Base-by-base conservation (phyloP, 2,888 invertebrate species). In the Sclerodermus sp. region DNA sequence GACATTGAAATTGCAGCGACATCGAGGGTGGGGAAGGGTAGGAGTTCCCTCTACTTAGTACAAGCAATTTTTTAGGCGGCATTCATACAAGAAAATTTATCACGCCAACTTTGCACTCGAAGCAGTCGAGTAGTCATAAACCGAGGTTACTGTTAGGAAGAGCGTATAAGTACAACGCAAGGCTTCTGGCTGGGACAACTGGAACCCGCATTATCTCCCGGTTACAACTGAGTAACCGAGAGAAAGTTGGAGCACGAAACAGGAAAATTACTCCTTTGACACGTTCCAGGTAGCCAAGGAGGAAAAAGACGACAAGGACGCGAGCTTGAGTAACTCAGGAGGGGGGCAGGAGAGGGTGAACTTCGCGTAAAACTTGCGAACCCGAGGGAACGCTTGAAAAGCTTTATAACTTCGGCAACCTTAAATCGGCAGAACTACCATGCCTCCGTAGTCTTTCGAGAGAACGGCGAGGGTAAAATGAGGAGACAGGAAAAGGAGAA, bases 341-440 rank as follows among this genome's bases (percentile, higher is more conserved):
- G 47, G 44, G 17, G 32, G 1, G 16, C 31, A 41, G 44, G 43
- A 48, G 42, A 39, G 47, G 46, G 53, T 36, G 43, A 51, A 55
- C 48, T 62, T 55, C 16, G 48, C 41, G 51, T 39, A 52, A 66
- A 68, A 68, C 62, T 68, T 67, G 53, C 46, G 47, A 55, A 57
- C 59, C 60, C 67, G 40, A 32, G 63, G 66, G 66, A 64, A 63
- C 55, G 58, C 62, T 64, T 58, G 57, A 61, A 60, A 66, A 64
- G 66, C 66, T 66, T 66, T 64, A 64, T 59, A 67, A 68, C 68
- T 67, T 66, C 58, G 66, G 63, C 67, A 62, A 66, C 60, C 68
- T 68, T 61, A 68, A 68, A 67, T 68, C 64, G 66, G 55, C 62
- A 51, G 60, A 61, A 60, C 62, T 58, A 60, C 58, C 23, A 23